Evolutionary conservation across 2,113 vertebrate genomes (phyloP).

Genomic region (Pampusana beccarii): DNA sequence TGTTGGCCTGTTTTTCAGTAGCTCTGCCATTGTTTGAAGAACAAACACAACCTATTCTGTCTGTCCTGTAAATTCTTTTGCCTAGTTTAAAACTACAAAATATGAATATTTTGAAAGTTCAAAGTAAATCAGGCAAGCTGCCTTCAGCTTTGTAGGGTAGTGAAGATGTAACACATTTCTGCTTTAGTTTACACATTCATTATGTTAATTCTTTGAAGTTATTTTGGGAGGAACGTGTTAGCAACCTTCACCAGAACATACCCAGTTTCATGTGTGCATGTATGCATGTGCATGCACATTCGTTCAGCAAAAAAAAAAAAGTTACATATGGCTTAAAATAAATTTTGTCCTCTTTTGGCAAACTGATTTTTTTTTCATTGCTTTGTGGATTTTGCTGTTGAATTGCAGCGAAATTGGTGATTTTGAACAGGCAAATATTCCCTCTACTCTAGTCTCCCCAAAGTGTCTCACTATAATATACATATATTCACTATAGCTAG

Average conservation of each 20-base stretch:
- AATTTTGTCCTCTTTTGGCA: neutral
- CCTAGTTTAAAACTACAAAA: slow-evolving; percentile 2
- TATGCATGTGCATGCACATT: neutral
- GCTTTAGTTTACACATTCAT: slow-evolving; percentile 43
- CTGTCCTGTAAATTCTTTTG: neutral
- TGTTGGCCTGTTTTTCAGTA: slow-evolving; percentile 18
- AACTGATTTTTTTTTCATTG: neutral
- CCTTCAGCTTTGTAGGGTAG: slow-evolving; percentile 16
- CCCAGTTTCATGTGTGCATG: neutral
- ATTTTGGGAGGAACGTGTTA: slow-evolving; percentile 43
- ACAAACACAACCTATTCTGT: neutral
- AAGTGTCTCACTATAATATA: neutral
- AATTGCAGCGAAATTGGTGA: neutral
- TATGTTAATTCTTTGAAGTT: slow-evolving; percentile 54
- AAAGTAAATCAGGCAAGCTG: slow-evolving; percentile 32
- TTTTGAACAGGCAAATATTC: neutral
- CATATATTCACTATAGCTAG: neutral
- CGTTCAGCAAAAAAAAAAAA: neutral
- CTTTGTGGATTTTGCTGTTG: neutral
- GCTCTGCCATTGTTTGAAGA: slow-evolving; percentile 2
- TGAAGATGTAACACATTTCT: slow-evolving; percentile 42
- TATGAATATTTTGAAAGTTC: slow-evolving; percentile 29
- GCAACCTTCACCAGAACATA: neutral
- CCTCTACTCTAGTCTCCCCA: neutral
- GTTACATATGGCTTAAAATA: neutral